Percentiles rank a stretch among this genome's conserved stretches.
These are phyloP conservation scores for Globia sparganii DNA, from an alignment of 2,888 invertebrate genomes.

Conservation along the genomic window DNA sequence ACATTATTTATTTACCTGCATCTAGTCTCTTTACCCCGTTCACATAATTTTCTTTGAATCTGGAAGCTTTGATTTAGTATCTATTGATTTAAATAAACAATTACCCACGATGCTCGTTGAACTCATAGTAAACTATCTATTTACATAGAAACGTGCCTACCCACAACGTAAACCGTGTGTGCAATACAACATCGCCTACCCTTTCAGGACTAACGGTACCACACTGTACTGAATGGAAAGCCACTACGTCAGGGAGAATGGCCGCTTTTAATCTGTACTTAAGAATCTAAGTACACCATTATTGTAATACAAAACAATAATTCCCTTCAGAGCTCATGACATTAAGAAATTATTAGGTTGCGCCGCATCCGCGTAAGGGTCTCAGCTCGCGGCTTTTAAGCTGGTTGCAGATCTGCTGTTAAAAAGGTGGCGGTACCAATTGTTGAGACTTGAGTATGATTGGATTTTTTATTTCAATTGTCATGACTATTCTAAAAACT, in stretches of 20 bases:
- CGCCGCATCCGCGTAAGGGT: constrained; percentile 87
- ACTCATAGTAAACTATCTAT: background rate
- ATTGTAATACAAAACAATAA: constrained; percentile 90
- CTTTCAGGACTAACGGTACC: constrained; percentile 53
- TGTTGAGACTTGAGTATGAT: background rate
- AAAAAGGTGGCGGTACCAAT: background rate
- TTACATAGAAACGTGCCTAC: background rate
- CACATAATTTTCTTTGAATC: background rate
- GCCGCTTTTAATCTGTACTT: constrained; percentile 80
- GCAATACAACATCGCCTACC: constrained; percentile 5
- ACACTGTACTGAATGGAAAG: constrained; percentile 60
- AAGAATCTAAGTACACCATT: constrained; percentile 85
- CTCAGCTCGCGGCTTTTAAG: constrained; percentile 79
- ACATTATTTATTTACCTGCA: background rate
- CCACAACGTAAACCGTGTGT: background rate
- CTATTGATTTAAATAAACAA: too few relatives aligned
- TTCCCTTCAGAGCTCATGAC: constrained; percentile 88
- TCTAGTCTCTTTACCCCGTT: background rate
- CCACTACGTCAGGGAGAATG: constrained; percentile 74
- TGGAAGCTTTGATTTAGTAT: background rate
- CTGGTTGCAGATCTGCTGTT: constrained; percentile 29
- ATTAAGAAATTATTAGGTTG: constrained; percentile 90
- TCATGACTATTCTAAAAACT: background rate
- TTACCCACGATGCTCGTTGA: background rate
- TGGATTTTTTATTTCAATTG: background rate